These are phyloP conservation scores for Drosophila quadrilineata DNA, from an alignment of 1,140 invertebrate genomes.

Conservation along the genomic window DNA sequence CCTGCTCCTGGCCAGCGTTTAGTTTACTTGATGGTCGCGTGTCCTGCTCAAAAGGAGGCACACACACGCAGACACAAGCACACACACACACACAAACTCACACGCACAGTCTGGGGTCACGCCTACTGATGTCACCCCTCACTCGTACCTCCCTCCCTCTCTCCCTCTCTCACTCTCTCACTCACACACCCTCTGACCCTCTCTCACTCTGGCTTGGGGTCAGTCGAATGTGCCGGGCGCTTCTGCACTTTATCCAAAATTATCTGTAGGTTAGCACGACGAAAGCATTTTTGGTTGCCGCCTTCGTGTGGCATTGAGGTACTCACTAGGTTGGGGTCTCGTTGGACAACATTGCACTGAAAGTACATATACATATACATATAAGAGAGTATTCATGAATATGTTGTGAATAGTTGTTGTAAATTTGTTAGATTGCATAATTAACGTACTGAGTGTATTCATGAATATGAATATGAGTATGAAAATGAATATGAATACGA, in stretches of 20 bases:
- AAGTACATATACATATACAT: neutral
- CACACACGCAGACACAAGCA: constrained; percentile 20
- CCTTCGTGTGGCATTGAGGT: constrained; percentile 32
- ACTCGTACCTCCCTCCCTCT: neutral
- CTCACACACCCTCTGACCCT: neutral
- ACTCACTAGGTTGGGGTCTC: constrained; percentile 61
- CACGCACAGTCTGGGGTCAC: constrained; percentile 6
- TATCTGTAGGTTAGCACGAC: constrained; percentile 49
- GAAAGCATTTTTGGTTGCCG: constrained; percentile 45
- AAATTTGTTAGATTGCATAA: neutral
- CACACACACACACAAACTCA: neutral
- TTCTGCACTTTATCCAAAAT: constrained; percentile 47
- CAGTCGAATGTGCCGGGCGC: constrained; percentile 30
- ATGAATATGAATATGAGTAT: neutral
- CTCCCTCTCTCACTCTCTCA: neutral
- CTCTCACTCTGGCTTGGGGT: neutral
- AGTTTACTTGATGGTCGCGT: constrained; percentile 35
- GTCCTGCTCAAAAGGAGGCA: constrained; percentile 34
- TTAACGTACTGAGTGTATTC: neutral
- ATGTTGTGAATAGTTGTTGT: neutral
- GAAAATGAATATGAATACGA: neutral
- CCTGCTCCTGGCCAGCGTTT: constrained; percentile 63
- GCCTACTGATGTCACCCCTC: constrained; percentile 29
- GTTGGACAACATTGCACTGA: constrained; percentile 53
- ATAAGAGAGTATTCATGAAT: neutral